Evolutionary conservation across 1,140 invertebrate species (phyloP), one percentile per base, ranked within the genome.

Genomic region (Aricia agestis): DNA sequence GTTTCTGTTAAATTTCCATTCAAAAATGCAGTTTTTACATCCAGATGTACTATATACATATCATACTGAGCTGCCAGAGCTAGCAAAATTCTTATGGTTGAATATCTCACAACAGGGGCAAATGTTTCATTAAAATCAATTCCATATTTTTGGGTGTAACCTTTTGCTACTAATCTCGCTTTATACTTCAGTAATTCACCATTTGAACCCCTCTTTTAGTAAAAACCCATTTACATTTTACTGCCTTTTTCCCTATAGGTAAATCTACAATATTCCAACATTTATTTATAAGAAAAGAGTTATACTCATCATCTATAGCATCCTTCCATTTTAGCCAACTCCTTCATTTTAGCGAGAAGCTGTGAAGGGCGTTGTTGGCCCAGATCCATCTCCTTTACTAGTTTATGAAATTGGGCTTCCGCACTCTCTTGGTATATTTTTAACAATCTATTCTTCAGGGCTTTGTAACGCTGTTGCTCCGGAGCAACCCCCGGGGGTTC

Each of bases 1-100:
- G 57, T 25, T 69, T 72, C 66, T 19, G 36, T 11, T n/a, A 73
- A 13, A 25, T 69, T 68, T 59, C 68, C 67, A 74, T 73, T 72
- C 19, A 72, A 66, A 59, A 72, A 67, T 42, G 52, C 57, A 36
- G 66, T 72, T 25, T 68, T 67, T 19, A 68, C 41, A 42, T 67
- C 69, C 11, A 70, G 17, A 32, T 70, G 69, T 6, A 65, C 13
- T 25, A 70, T 65, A 4, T 45, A 15, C 57, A 70, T 61, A 45
- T 65, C 69, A 45, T 52, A 52, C 45, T 52, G 45, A 52, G 31
- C 59, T 65, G 17, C 31, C 41, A 70, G 3, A 18, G 69, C 69
- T 42, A 70, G 36, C 18, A 70, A 63, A 10, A 41, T 61, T 45
- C 69, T 41, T 11, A 70, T 61, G 3, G 69, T 70, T 18, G 69